Conservation (phyloP, 2,888 invertebrate species). For the Calameuta idolon region DNA sequence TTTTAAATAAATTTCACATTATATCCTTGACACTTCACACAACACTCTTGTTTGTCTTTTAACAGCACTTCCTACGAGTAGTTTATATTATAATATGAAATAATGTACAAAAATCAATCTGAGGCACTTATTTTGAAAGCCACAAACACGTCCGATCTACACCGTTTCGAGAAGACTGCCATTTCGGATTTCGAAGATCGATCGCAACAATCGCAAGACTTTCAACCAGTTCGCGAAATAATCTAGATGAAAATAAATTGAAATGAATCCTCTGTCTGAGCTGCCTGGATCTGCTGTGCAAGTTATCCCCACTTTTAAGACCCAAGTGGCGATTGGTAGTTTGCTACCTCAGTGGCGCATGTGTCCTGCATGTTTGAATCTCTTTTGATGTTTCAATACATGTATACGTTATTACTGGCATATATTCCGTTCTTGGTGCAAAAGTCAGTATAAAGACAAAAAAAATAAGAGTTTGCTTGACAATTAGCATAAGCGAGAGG, state of each 20-base stretch:
- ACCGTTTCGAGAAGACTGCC: background rate
- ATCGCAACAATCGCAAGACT: background rate
- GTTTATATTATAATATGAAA: background rate
- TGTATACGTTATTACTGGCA: background rate
- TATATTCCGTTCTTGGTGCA: background rate
- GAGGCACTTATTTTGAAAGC: background rate
- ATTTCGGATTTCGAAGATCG: slow-evolving; percentile 3
- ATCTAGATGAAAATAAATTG: background rate
- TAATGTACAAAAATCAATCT: background rate
- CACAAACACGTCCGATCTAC: background rate
- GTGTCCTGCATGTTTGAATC: background rate
- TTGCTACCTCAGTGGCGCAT: background rate
- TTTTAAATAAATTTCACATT: background rate
- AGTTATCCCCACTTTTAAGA: background rate
- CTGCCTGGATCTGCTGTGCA: background rate
- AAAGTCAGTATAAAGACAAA: background rate
- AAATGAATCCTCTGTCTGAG: background rate
- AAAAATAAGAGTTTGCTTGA: background rate
- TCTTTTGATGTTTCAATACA: background rate
- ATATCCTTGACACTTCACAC: background rate
- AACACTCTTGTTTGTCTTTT: background rate
- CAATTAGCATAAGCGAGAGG: background rate
- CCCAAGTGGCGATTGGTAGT: background rate
- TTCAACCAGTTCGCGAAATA: background rate
- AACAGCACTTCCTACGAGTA: background rate